Evolutionary conservation across 1,140 invertebrate genomes (phyloP).

Genomic region (Ylistrum balloti): DNA sequence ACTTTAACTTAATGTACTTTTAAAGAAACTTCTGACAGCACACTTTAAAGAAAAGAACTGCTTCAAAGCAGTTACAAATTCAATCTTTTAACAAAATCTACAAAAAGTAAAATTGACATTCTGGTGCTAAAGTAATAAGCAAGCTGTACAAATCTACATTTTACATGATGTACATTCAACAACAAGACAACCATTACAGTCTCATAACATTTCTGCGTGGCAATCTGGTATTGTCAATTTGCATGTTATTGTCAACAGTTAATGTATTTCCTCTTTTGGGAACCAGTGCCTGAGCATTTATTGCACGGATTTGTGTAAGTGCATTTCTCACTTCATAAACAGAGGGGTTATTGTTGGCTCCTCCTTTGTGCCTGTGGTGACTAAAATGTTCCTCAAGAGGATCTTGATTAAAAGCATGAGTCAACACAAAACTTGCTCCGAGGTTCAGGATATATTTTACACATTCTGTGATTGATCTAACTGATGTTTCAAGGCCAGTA

Average conservation of each 20-base stretch:
- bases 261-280: neutral
- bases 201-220: constrained; percentile 4
- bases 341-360: constrained; percentile 56
- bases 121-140: no score
- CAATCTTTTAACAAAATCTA: no score
- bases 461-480: no score
- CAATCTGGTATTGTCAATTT: constrained; percentile 48
- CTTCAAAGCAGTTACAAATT: no score
- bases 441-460: constrained; percentile 50
- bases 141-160: no score
- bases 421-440: constrained; percentile 56
- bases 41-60: no score
- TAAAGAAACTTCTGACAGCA: no score
- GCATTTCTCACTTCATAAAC: constrained; percentile 58
- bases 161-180: no score
- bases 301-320: constrained; percentile 50
- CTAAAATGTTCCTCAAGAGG: constrained; percentile 63
- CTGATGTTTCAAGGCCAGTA: no score
- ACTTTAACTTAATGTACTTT: no score
- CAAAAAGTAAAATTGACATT: no score
- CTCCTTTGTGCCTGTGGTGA: constrained; percentile 48
- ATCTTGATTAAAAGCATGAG: constrained; percentile 61
- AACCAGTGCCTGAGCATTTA: constrained; percentile 50
- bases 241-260: neutral
- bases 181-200: no score